Evolutionary conservation across 2,113 vertebrate species (phyloP).

Genomic region (Meleagris gallopavo): DNA sequence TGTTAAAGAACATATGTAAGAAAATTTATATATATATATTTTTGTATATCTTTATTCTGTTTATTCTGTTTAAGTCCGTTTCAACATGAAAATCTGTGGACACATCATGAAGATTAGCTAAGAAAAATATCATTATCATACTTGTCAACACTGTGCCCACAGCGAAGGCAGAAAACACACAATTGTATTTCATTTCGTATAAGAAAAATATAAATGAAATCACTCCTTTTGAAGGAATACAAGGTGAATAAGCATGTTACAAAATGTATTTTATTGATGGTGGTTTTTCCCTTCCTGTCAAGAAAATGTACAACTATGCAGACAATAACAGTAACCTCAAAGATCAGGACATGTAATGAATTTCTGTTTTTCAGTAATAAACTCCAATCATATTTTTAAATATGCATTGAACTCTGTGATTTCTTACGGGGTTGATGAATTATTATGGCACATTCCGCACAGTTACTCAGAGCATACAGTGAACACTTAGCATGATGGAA

Average conservation of each 20-base stretch:
- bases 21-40: background rate
- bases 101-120: background rate
- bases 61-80: background rate
- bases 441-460: background rate
- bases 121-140: background rate
- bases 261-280: background rate
- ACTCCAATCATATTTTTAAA: background rate
- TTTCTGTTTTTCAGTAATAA: background rate
- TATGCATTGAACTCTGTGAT: background rate
- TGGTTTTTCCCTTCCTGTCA: background rate
- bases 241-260: background rate
- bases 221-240: background rate
- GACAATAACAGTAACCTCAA: background rate
- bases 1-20: background rate
- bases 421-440: conserved; percentile 22
- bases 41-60: background rate
- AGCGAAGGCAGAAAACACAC: background rate
- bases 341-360: background rate
- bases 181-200: background rate
- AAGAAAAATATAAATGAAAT: background rate
- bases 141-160: background rate
- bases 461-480: background rate
- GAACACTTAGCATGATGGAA: background rate
- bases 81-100: background rate
- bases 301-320: background rate